Conservation (phyloP, 92 coral and sea anemone genomes). For the Umimayanthus chanpuru region DNA sequence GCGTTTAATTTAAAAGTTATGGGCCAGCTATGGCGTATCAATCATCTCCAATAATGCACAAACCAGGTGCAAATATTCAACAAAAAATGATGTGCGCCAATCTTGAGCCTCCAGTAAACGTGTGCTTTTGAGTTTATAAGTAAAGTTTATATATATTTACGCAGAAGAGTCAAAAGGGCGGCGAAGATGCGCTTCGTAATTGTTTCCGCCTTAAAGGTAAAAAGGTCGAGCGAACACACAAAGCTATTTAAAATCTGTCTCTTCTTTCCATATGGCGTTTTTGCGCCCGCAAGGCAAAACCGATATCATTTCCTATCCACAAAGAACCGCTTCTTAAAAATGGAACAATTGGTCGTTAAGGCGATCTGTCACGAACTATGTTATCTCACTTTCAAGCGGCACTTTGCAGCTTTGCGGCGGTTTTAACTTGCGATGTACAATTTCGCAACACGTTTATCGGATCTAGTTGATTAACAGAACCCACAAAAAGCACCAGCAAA, state of each 20-base stretch:
- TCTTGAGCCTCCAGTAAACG: neutral
- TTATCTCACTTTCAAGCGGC: constrained; percentile 3
- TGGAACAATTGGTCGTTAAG: constrained; percentile 16
- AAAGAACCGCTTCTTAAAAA: neutral
- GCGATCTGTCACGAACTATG: constrained; percentile 22
- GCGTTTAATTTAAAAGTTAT: no score
- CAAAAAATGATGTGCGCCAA: no score
- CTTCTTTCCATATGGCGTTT: neutral
- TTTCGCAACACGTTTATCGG: neutral
- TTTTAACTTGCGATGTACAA: neutral
- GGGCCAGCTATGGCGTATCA: no score
- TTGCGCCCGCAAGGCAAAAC: constrained; percentile 24
- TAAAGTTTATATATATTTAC: neutral
- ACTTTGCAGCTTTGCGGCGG: neutral
- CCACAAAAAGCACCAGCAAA: neutral
- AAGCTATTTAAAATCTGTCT: constrained; percentile 1
- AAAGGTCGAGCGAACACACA: neutral
- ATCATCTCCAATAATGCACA: no score
- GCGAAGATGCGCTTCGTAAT: neutral
- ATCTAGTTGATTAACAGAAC: neutral
- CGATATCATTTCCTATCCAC: constrained; percentile 15
- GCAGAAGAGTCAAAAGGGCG: neutral
- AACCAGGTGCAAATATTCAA: no score
- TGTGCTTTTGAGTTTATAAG: neutral
- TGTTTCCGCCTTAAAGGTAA: neutral